Conservation (phyloP, 30 jellyfish, hydroid and myxozoan species). For the Aurelia aurita region DNA sequence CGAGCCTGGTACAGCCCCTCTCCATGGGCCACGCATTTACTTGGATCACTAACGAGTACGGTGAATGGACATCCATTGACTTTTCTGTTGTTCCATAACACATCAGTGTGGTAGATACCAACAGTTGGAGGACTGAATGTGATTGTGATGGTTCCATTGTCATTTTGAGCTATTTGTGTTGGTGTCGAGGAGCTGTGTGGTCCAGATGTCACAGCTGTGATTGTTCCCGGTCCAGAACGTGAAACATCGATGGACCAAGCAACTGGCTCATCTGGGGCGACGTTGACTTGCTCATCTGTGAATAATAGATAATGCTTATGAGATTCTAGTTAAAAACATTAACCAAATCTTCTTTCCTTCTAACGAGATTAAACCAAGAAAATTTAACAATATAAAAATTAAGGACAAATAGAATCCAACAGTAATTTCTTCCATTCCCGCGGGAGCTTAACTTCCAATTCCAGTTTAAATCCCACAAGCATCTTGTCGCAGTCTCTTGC, state of each 20-base stretch:
- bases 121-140: slow-evolving; percentile 82
- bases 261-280: slow-evolving; percentile 77
- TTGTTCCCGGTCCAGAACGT: slow-evolving; percentile 84
- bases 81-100: slow-evolving; percentile 84
- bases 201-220: slow-evolving; percentile 88
- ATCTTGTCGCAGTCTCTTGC: no score
- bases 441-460: no score
- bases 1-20: slow-evolving; percentile 91
- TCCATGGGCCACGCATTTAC: slow-evolving; percentile 87
- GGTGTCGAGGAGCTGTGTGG: slow-evolving; percentile 72
- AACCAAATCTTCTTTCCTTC: no score
- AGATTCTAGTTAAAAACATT: neutral
- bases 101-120: slow-evolving; percentile 81
- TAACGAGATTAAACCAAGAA: no score
- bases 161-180: slow-evolving; percentile 74
- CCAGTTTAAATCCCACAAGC: no score
- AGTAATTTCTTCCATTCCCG: no score
- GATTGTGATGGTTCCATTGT: slow-evolving; percentile 68
- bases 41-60: slow-evolving; percentile 88
- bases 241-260: slow-evolving; percentile 80
- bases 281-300: slow-evolving; percentile 78
- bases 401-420: no score
- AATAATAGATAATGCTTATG: neutral
- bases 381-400: no score
- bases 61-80: slow-evolving; percentile 91